Conservation (phyloP, 2,797 vertebrate species). For the Morus bassanus region DNA sequence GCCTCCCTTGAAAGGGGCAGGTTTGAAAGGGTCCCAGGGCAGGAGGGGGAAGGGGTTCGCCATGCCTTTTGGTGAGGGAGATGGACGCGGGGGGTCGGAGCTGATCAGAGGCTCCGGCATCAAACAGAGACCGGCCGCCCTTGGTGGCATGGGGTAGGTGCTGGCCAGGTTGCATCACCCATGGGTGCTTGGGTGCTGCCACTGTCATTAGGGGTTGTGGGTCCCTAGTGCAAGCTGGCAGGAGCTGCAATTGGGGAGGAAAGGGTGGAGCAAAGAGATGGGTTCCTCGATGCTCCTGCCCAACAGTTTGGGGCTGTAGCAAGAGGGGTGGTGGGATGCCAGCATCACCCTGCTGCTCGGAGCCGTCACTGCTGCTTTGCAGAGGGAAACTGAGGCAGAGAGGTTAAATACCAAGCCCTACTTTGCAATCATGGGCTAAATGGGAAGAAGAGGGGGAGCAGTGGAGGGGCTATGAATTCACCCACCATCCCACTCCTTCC, state of each 20-base stretch:
- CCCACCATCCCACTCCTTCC: accelerated
- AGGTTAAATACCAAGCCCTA: accelerated
- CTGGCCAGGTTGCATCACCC: neutral
- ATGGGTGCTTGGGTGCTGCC: neutral
- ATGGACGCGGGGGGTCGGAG: neutral
- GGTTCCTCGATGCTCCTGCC: neutral
- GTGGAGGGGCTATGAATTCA: accelerated
- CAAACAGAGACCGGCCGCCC: accelerated
- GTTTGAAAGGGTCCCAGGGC: neutral
- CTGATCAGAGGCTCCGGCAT: neutral
- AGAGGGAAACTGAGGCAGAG: conserved; percentile 9
- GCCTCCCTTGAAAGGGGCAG: neutral
- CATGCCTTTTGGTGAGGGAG: accelerated
- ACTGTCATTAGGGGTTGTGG: accelerated
- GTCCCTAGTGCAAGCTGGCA: neutral
- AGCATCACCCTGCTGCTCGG: accelerated
- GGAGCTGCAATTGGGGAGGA: neutral
- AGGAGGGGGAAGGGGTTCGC: neutral
- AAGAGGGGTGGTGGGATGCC: neutral
- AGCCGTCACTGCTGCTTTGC: neutral
- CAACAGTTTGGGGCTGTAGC: accelerated
- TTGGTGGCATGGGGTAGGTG: neutral
- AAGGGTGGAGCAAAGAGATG: neutral
- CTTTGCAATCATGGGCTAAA: accelerated
- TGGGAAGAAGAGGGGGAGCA: neutral